Percentiles rank a stretch among this genome's conserved stretches.
Evolutionary conservation across 2,888 invertebrate species (phyloP).

Genomic region (Ennomos fuscantarius): DNA sequence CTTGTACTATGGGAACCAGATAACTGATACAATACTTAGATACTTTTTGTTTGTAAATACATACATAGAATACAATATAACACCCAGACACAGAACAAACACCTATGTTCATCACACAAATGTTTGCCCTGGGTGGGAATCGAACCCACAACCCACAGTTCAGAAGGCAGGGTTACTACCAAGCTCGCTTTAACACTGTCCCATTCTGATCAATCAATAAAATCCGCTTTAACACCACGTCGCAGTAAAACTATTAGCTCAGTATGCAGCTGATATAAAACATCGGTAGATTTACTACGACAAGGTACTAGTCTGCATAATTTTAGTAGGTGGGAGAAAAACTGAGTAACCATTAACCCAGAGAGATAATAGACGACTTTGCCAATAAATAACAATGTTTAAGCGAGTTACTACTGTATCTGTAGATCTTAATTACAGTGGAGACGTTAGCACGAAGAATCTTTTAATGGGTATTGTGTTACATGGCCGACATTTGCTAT

Average conservation of each 20-base stretch:
- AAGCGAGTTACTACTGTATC: slow-evolving; percentile 16
- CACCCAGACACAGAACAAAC: too few species aligned
- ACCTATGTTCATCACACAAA: too few species aligned
- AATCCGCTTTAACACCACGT: slow-evolving; percentile 8
- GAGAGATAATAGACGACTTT: slow-evolving; percentile 35
- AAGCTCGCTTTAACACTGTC: slow-evolving; percentile 9
- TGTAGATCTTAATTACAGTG: slow-evolving; percentile 30
- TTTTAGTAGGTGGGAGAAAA: slow-evolving; percentile 15
- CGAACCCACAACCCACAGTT: too few species aligned
- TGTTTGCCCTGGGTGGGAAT: too few species aligned
- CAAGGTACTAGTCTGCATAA: slow-evolving; percentile 3
- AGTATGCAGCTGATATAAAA: neutral
- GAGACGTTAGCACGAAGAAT: slow-evolving; percentile 18
- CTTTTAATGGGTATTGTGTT: slow-evolving; percentile 20
- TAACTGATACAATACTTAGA: too few species aligned
- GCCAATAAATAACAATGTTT: slow-evolving; percentile 35
- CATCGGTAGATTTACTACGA: neutral
- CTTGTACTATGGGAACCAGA: too few species aligned
- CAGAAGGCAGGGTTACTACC: slow-evolving; percentile 36
- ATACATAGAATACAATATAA: too few species aligned
- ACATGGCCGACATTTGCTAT: slow-evolving; percentile 20
- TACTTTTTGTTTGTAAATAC: too few species aligned
- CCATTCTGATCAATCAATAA: neutral
- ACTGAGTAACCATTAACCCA: slow-evolving; percentile 39
- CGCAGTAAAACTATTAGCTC: neutral